Percentiles rank a stretch among this genome's conserved stretches.
These are phyloP conservation scores for Gnatocerus cornutus DNA, from an alignment of 2,888 invertebrate species.

Conservation along the genomic window DNA sequence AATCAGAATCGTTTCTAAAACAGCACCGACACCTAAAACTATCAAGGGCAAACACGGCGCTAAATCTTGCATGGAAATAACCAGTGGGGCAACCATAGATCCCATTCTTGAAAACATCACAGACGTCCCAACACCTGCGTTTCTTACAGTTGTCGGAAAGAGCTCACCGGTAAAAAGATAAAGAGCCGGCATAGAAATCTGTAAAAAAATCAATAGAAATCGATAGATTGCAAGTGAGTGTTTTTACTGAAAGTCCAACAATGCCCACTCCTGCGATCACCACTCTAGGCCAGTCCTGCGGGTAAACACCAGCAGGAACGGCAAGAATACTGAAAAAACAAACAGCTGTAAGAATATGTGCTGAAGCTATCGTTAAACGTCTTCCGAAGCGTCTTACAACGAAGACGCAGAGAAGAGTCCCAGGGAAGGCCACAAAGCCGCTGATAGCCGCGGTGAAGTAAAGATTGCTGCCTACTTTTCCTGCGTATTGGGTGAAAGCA, in stretches of 20 bases:
- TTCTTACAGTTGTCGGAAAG: conserved; percentile 85
- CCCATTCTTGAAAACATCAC: conserved; percentile 85
- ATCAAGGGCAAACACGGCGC: conserved; percentile 63
- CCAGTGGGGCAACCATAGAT: conserved; percentile 76
- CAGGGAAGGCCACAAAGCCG: conserved; percentile 74
- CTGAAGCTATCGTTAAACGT: conserved; percentile 71
- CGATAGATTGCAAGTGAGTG: too few relatives aligned
- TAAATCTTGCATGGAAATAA: conserved; percentile 62
- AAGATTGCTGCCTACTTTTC: conserved; percentile 73
- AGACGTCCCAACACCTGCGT: conserved; percentile 83
- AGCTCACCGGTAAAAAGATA: conserved; percentile 86
- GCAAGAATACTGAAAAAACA: conserved; percentile 73
- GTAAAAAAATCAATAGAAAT: conserved; percentile 45
- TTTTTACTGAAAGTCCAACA: conserved; percentile 76
- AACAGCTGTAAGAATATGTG: conserved; percentile 71
- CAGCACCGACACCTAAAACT: conserved; percentile 62
- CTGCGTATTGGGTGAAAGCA: conserved; percentile 76
- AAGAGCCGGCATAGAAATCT: conserved; percentile 75
- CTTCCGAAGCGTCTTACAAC: conserved; percentile 73
- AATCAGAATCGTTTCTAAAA: conserved; percentile 63
- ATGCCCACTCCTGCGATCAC: conserved; percentile 78
- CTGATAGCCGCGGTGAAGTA: conserved; percentile 74
- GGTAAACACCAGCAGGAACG: conserved; percentile 71
- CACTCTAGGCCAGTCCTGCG: conserved; percentile 74
- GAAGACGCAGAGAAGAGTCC: conserved; percentile 73